These are phyloP conservation scores for Eurystomus gularis DNA, from an alignment of 2,113 vertebrate species.

Conservation along the genomic window DNA sequence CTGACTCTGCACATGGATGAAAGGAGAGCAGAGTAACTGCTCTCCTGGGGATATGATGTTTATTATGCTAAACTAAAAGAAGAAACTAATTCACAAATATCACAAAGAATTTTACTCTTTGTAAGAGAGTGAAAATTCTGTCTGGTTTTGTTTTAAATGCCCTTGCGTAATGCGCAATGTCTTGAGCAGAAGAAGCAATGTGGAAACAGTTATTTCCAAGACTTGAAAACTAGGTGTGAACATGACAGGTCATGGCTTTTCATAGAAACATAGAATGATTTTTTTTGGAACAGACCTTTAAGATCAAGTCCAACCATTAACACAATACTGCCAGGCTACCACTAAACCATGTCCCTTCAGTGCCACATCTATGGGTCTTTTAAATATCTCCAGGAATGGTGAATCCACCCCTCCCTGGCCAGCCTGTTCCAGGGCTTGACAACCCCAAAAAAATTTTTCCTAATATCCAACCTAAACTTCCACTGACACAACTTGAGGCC, in stretches of 20 bases:
- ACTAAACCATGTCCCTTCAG: not conserved
- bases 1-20: accelerated
- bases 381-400: not conserved
- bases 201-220: not conserved
- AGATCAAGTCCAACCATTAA: not conserved
- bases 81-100: not conserved
- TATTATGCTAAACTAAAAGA: not conserved
- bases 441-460: not conserved
- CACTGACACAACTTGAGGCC: not conserved
- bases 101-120: not conserved
- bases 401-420: no score
- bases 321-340: not conserved
- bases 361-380: not conserved
- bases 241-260: not conserved
- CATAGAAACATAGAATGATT: not conserved
- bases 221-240: not conserved
- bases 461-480: not conserved
- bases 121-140: not conserved
- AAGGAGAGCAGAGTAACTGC: not conserved
- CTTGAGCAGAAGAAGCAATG: not conserved
- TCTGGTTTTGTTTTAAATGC: not conserved
- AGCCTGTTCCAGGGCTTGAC: not conserved
- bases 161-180: not conserved
- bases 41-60: not conserved
- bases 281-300: not conserved